These are phyloP conservation scores for Phoxinus phoxinus DNA, from an alignment of 2,113 vertebrate genomes.

Conservation along the genomic window DNA sequence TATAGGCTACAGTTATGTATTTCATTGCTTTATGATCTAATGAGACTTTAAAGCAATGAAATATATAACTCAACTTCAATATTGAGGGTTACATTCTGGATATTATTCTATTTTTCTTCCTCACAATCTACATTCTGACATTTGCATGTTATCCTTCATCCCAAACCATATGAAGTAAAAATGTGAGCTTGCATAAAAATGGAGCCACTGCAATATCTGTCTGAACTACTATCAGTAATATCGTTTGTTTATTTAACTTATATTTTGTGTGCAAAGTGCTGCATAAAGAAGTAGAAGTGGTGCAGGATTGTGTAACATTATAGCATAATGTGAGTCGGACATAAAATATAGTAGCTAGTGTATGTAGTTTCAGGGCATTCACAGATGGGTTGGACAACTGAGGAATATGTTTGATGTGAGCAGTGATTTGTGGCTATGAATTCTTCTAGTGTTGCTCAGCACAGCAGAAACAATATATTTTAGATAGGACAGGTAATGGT, in stretches of 20 bases:
- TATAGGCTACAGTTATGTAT: neutral
- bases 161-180: slow-evolving; percentile 34
- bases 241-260: neutral
- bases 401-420: neutral
- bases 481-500: neutral
- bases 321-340: neutral
- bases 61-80: neutral
- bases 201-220: neutral
- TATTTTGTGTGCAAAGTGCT: neutral
- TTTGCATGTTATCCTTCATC: slow-evolving; percentile 36
- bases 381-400: neutral
- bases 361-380: neutral
- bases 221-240: neutral
- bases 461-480: neutral
- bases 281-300: neutral
- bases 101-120: neutral
- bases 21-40: neutral
- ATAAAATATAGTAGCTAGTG: neutral
- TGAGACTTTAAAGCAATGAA: no score
- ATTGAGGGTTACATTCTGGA: neutral
- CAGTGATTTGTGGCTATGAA: neutral
- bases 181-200: slow-evolving; percentile 38
- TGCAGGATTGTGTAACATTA: neutral
- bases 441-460: neutral
- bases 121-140: slow-evolving; percentile 36